Evolutionary conservation across 2,888 invertebrate species (phyloP).

Genomic region (Eutolmus rufibarbis): DNA sequence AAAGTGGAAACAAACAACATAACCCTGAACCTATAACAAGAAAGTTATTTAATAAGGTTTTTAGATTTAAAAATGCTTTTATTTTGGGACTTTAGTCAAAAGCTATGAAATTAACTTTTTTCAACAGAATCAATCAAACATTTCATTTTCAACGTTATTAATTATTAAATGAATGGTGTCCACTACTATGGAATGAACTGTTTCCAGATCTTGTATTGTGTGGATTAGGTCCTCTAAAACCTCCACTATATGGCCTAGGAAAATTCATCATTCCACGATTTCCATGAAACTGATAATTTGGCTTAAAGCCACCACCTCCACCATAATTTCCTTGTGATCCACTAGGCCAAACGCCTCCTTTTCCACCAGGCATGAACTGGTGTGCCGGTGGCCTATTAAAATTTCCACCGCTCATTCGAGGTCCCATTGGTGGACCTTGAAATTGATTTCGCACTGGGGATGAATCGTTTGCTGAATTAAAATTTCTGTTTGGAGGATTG

Average conservation of each 20-base stretch:
- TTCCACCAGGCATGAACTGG: background rate
- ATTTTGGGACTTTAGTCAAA: background rate
- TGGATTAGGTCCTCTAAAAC: background rate
- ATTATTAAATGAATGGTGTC: background rate
- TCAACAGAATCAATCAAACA: background rate
- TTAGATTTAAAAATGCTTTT: background rate
- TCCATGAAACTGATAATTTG: background rate
- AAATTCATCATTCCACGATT: background rate
- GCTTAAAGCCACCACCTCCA: background rate
- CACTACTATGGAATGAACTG: background rate
- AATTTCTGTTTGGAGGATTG: background rate
- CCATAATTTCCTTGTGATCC: background rate
- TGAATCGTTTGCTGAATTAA: background rate
- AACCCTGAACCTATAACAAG: no score
- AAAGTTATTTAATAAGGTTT: no score
- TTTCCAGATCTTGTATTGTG: background rate
- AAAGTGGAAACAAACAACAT: no score
- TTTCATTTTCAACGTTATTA: background rate
- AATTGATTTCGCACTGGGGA: background rate
- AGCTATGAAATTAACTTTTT: background rate
- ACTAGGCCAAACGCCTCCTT: constrained; percentile 13
- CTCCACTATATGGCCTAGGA: background rate
- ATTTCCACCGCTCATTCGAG: background rate
- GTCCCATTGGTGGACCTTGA: background rate
- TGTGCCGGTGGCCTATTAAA: background rate